Conservation (phyloP, 2,113 vertebrate species). For the Anoura caudifer region DNA sequence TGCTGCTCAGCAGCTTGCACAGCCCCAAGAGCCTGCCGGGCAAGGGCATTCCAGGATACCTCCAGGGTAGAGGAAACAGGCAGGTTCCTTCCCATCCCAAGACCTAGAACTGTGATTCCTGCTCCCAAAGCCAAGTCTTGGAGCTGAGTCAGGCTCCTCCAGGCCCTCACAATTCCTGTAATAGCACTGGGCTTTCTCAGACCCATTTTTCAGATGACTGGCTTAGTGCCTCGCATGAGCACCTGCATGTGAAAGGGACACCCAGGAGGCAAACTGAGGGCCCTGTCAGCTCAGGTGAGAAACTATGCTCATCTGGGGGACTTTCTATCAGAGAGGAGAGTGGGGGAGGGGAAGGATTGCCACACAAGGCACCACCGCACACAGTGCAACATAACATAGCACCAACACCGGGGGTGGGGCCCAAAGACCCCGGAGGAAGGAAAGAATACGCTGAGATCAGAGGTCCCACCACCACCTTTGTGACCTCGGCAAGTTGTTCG, state of each 20-base stretch:
- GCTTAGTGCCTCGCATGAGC: neutral
- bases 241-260: neutral
- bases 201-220: neutral
- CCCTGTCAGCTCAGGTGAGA: neutral
- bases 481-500: neutral
- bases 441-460: neutral
- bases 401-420: fast-evolving
- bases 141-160: neutral
- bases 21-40: too few species aligned
- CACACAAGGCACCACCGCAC: fast-evolving
- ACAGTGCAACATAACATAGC: neutral
- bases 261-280: neutral
- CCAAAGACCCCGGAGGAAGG: neutral
- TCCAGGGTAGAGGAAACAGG: neutral
- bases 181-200: neutral
- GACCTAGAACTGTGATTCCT: neutral
- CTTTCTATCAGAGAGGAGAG: neutral
- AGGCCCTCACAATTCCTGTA: neutral
- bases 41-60: neutral
- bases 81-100: neutral
- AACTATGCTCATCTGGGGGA: neutral
- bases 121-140: neutral
- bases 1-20: neutral
- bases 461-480: neutral
- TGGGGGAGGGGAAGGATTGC: neutral